Evolutionary conservation across 2,888 invertebrate species (phyloP).

Genomic region (Amaurobius ferox): DNA sequence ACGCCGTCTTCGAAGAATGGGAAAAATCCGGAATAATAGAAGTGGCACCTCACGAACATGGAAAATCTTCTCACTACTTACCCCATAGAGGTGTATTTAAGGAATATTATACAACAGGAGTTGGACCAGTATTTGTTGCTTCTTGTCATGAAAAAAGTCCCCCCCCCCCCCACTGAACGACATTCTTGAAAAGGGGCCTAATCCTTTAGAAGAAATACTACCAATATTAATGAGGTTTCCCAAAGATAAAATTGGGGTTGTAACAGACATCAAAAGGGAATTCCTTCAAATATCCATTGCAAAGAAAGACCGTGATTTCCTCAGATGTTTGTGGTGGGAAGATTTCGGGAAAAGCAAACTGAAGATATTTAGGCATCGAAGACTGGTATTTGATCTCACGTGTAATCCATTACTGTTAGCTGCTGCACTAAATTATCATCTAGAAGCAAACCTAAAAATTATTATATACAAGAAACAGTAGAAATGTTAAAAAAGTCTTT

Average conservation of each 20-base stretch:
- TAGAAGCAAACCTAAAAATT: background rate
- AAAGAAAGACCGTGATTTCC: background rate
- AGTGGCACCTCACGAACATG: background rate
- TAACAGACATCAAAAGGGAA: background rate
- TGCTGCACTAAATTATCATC: background rate
- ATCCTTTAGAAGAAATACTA: background rate
- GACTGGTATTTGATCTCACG: background rate
- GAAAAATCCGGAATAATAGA: too few relatives aligned
- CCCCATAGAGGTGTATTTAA: background rate
- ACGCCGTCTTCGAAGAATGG: too few relatives aligned
- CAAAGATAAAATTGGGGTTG: background rate
- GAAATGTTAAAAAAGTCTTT: too few relatives aligned
- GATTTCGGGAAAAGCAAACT: background rate
- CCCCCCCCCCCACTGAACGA: background rate
- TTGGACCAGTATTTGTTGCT: background rate
- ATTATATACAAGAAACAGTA: background rate
- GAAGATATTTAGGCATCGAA: background rate
- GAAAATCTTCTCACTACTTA: background rate
- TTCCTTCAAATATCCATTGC: too few relatives aligned
- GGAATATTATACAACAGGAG: background rate
- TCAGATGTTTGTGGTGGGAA: background rate
- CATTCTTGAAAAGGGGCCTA: background rate
- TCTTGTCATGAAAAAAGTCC: background rate
- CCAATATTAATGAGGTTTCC: too few relatives aligned
- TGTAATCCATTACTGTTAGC: background rate